These are phyloP conservation scores for Archaeoteleia sp. DNA, from an alignment of 2,888 invertebrate genomes.

Conservation along the genomic window DNA sequence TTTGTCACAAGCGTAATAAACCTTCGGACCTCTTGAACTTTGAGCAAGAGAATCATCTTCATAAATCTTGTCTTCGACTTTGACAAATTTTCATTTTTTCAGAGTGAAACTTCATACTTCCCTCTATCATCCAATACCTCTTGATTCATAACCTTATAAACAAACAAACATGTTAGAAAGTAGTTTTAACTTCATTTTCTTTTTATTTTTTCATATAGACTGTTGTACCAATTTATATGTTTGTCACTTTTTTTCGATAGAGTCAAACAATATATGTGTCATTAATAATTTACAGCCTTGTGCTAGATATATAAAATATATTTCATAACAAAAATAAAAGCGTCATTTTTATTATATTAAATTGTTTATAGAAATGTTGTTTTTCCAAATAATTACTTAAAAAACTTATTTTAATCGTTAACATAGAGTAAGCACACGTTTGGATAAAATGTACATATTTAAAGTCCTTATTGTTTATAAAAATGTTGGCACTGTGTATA, in stretches of 20 bases:
- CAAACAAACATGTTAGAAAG: slow-evolving; percentile 81
- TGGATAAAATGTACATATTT: too few relatives aligned
- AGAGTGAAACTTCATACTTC: slow-evolving; percentile 75
- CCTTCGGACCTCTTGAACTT: slow-evolving; percentile 71
- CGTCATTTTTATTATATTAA: too few relatives aligned
- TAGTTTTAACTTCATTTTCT: slow-evolving; percentile 61
- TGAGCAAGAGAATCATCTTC: slow-evolving; percentile 72
- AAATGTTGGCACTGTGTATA: too few relatives aligned
- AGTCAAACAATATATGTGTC: too few relatives aligned
- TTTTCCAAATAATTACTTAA: too few relatives aligned
- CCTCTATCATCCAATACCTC: slow-evolving; percentile 85
- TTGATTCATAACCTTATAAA: slow-evolving; percentile 90
- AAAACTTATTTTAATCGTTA: too few relatives aligned
- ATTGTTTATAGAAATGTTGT: too few relatives aligned
- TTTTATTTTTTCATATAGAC: slow-evolving; percentile 55
- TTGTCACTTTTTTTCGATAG: slow-evolving; percentile 49
- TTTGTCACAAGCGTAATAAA: slow-evolving; percentile 74
- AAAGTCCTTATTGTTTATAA: too few relatives aligned
- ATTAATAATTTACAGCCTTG: too few relatives aligned
- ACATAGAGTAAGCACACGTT: too few relatives aligned
- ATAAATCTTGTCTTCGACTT: slow-evolving; percentile 73
- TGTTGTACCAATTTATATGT: slow-evolving; percentile 37
- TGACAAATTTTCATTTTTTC: slow-evolving; percentile 72
- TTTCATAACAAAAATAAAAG: too few relatives aligned
- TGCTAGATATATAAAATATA: too few relatives aligned